A percentile compares a stretch with the other conserved stretches of the same genome.
Evolutionary conservation across 2,797 vertebrate species (phyloP).

Genomic region (Phaenicophaeus curvirostris): DNA sequence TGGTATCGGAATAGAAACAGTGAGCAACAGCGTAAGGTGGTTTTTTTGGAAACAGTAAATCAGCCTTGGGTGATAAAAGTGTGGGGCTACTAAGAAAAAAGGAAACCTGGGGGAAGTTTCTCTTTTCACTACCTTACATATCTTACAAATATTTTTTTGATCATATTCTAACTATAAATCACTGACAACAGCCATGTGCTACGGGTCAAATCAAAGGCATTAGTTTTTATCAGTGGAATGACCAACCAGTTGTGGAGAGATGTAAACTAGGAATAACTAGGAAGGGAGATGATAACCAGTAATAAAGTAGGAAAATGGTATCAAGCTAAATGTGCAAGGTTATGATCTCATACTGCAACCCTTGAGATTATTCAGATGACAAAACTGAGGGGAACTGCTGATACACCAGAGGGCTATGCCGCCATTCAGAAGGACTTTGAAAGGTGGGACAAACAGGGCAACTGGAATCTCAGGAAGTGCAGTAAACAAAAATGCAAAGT

Average conservation of each 20-base stretch:
- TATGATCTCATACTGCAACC: background rate
- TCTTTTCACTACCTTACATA: background rate
- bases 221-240: background rate
- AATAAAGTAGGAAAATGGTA: background rate
- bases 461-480: background rate
- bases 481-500: background rate
- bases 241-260: background rate
- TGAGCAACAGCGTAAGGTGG: accelerated
- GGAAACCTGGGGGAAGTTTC: background rate
- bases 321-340: background rate
- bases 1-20: background rate
- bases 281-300: background rate
- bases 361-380: background rate
- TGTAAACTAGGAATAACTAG: background rate
- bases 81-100: background rate
- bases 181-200: background rate
- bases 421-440: background rate
- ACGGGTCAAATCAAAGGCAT: background rate
- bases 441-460: background rate
- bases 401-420: background rate
- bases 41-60: background rate
- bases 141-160: background rate
- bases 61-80: background rate
- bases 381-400: background rate
- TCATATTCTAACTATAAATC: background rate